Conservation (phyloP, 2,888 invertebrate species). For the Troglohyphantes excavatus region DNA sequence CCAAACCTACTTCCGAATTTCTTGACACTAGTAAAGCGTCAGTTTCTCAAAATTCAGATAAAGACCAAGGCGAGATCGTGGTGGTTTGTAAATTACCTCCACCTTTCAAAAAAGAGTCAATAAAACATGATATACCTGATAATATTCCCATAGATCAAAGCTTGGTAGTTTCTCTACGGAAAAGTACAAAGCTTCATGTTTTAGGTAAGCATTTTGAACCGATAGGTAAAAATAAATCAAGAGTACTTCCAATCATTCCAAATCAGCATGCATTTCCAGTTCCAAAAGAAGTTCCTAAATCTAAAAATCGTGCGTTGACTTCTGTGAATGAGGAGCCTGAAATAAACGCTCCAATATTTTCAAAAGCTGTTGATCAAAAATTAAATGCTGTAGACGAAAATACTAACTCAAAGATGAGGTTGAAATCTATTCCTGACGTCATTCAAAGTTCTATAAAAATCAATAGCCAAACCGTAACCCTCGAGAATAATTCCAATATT, state of each 20-base stretch:
- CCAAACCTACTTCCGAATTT: neutral
- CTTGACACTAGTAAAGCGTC: neutral
- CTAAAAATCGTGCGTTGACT: neutral
- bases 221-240: neutral
- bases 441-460: slow-evolving; percentile 53
- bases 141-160: slow-evolving; percentile 54
- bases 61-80: slow-evolving; percentile 49
- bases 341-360: neutral
- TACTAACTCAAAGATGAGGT: neutral
- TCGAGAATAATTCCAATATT: neutral
- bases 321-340: slow-evolving; percentile 25
- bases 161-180: slow-evolving; percentile 49
- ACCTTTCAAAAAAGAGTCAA: slow-evolving; percentile 12
- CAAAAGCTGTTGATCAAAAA: neutral
- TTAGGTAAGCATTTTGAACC: slow-evolving; percentile 5
- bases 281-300: neutral
- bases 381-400: neutral
- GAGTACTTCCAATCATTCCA: slow-evolving; percentile 37
- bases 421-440: slow-evolving; percentile 69
- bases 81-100: slow-evolving; percentile 65
- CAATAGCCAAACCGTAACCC: neutral
- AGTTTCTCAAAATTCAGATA: neutral
- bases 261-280: neutral
- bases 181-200: slow-evolving; percentile 21
- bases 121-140: neutral